phyloP scores from a whole-genome alignment of 2,888 invertebrate species.

The Tiliacea aurago region DNA sequence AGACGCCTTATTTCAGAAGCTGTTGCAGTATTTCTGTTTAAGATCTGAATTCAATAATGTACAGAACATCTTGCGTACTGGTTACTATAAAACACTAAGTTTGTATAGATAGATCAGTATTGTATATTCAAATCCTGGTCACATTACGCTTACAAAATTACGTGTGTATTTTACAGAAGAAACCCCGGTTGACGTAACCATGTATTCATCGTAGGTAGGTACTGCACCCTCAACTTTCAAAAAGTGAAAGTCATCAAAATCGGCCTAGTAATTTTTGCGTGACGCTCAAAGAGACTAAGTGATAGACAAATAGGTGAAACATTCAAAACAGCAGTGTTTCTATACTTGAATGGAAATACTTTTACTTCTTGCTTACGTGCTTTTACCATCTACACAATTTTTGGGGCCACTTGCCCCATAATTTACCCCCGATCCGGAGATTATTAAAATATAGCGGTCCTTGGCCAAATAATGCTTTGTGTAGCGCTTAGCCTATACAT shows the following conservation, averaged over 20 bases:
- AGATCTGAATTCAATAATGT: constrained; percentile 4
- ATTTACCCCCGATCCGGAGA: neutral
- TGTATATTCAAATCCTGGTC: constrained; percentile 43
- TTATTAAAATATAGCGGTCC: constrained; percentile 7
- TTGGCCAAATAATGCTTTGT: constrained; percentile 2
- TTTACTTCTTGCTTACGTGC: too few relatives aligned
- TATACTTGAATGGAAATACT: constrained; percentile 24
- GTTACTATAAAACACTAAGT: constrained; percentile 14
- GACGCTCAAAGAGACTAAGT: constrained; percentile 60
- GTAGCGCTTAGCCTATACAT: constrained; percentile 9
- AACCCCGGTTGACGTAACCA: constrained; percentile 50
- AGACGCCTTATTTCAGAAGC: constrained; percentile 2
- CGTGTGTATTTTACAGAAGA: constrained; percentile 49
- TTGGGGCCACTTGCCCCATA: constrained; percentile 4
- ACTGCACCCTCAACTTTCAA: constrained; percentile 60
- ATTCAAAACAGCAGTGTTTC: constrained; percentile 29
- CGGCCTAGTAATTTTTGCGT: constrained; percentile 58
- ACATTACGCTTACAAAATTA: constrained; percentile 34
- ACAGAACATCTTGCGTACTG: constrained; percentile 1
- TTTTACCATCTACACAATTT: constrained; percentile 3
- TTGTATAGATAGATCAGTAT: constrained; percentile 10
- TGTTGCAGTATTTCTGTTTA: constrained; percentile 12
- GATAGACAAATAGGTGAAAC: constrained; percentile 49
- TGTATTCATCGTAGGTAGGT: constrained; percentile 39
- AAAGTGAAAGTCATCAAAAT: constrained; percentile 60